Conservation (phyloP, 2,888 invertebrate species). For the Agrenia bidenticulata region DNA sequence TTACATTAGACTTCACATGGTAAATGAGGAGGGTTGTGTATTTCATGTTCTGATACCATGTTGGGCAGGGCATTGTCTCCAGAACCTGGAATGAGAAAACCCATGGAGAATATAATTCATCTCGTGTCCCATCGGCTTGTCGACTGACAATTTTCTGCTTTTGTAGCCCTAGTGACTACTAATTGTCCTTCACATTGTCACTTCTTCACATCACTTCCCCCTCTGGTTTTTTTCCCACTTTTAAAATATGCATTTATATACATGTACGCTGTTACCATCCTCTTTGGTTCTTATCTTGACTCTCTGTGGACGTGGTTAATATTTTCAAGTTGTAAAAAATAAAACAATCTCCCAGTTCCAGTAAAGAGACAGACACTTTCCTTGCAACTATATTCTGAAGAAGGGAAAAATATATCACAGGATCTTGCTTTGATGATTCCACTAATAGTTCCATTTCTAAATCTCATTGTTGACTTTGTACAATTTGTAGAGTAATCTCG, state of each 20-base stretch:
- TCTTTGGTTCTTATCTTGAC: background rate
- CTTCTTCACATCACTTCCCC: slow-evolving; percentile 9
- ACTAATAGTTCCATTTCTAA: no score
- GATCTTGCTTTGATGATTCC: no score
- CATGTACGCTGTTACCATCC: background rate
- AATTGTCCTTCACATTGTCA: slow-evolving; percentile 9
- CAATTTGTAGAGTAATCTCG: no score
- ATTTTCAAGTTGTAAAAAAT: background rate
- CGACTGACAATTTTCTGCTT: background rate
- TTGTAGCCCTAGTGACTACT: background rate
- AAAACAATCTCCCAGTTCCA: no score
- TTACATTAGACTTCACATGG: no score
- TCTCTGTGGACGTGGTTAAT: background rate
- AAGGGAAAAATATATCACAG: no score
- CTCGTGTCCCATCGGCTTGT: slow-evolving; percentile 1
- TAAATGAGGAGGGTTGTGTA: no score
- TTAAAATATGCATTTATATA: background rate
- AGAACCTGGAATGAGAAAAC: background rate
- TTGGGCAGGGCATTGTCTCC: slow-evolving; percentile 6
- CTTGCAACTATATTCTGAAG: no score
- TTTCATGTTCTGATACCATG: no score
- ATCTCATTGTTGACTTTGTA: no score
- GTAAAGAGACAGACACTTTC: no score
- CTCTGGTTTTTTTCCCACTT: slow-evolving; percentile 5
- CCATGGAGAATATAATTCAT: slow-evolving; percentile 9